Conservation (phyloP, 2,888 invertebrate genomes). For the Calliopum simillimum region DNA sequence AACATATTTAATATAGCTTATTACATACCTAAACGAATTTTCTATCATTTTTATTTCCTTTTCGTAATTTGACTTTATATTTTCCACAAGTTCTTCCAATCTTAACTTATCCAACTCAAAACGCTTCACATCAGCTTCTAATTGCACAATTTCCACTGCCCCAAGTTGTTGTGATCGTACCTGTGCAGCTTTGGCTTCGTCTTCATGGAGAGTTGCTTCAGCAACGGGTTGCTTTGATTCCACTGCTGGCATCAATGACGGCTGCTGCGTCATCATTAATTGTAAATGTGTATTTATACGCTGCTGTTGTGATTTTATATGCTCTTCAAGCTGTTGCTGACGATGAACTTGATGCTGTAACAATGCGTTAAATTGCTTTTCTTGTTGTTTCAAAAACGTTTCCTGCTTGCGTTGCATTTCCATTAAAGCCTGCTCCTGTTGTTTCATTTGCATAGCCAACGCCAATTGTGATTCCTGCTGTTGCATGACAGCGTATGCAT, state of each 20-base stretch:
- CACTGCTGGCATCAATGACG: slow-evolving; percentile 38
- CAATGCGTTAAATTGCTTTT: slow-evolving; percentile 61
- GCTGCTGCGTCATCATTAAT: slow-evolving; percentile 63
- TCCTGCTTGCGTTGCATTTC: slow-evolving; percentile 66
- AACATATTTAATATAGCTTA: not conserved
- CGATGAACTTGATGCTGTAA: slow-evolving; percentile 63
- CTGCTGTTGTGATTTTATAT: slow-evolving; percentile 64
- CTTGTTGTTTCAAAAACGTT: slow-evolving; percentile 58
- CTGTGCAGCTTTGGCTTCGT: not conserved
- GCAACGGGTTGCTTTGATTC: not conserved
- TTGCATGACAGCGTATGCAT: slow-evolving; percentile 57
- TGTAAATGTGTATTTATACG: slow-evolving; percentile 65
- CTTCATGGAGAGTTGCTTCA: not conserved
- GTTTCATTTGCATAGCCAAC: slow-evolving; percentile 64
- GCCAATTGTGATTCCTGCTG: slow-evolving; percentile 65
- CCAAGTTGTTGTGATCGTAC: not conserved
- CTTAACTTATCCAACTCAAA: slow-evolving; percentile 64
- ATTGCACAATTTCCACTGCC: slow-evolving; percentile 49
- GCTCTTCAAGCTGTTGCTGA: slow-evolving; percentile 63
- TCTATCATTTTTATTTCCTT: slow-evolving; percentile 66
- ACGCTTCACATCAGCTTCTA: slow-evolving; percentile 61
- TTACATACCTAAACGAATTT: slow-evolving; percentile 60
- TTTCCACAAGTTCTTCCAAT: slow-evolving; percentile 64
- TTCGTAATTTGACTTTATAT: slow-evolving; percentile 64
- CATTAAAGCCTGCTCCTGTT: slow-evolving; percentile 60